These are phyloP conservation scores for Odontomachus brunneus DNA, from an alignment of 1,140 invertebrate genomes.

Conservation along the genomic window DNA sequence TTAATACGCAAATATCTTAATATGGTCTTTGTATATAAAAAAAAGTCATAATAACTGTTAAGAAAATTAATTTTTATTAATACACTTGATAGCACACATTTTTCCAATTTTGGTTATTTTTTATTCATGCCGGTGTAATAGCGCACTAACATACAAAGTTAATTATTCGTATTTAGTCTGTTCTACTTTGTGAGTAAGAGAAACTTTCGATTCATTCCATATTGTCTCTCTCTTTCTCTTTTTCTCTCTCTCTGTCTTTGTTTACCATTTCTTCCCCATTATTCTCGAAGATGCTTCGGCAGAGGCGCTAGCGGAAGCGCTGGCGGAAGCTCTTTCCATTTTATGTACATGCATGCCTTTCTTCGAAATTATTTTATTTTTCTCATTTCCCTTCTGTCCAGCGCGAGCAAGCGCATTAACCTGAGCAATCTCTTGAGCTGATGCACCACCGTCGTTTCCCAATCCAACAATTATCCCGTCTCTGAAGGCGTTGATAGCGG, in stretches of 20 bases:
- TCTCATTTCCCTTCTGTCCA: background rate
- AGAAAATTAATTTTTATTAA: constrained; percentile 18
- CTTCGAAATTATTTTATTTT: background rate
- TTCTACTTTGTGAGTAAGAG: constrained; percentile 1
- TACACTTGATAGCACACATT: constrained; percentile 10
- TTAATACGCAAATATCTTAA: too few relatives aligned
- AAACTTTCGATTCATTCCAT: background rate
- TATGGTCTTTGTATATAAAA: background rate
- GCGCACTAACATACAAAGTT: background rate
- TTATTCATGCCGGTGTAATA: constrained; percentile 13
- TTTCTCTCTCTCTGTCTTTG: background rate
- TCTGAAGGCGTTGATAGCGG: background rate
- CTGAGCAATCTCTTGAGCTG: background rate
- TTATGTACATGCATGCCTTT: background rate
- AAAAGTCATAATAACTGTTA: background rate
- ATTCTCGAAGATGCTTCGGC: background rate
- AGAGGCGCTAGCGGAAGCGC: background rate
- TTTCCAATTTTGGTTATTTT: constrained; percentile 19
- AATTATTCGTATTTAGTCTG: background rate
- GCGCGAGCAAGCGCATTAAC: background rate
- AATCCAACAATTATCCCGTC: constrained; percentile 22
- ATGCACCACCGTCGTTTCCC: background rate
- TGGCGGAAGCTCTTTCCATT: background rate
- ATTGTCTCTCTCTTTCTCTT: background rate
- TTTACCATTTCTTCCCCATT: background rate